Base-by-base conservation (phyloP, 2,113 vertebrate species). In the Forbesichthys agassizii region DNA sequence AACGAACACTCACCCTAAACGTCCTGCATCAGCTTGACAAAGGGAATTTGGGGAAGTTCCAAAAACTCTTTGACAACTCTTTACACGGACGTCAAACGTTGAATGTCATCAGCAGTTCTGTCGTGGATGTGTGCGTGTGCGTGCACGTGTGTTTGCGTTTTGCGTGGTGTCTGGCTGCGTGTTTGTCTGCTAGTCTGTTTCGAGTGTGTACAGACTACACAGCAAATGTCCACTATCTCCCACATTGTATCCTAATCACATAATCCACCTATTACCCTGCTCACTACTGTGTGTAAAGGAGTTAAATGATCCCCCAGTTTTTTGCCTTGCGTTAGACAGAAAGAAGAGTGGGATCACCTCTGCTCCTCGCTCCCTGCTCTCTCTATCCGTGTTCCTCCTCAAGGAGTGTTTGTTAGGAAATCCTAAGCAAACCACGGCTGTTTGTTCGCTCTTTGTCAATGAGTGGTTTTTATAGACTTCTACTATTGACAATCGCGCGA, bases 401-500 rank as follows among this genome's bases (percentile, higher is more conserved):
- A 78, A 80, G 69, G 72, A 89, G 88, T 92, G 90, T 93, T 93
- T 94, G 92, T 92, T 87, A 90, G 92, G 92, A 93, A 92, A 93
- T 92, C 92, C 92, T 92, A 88, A 92, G 90, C 91, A 92, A 93
- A 92, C 91, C 71, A 48, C 27, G 54, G 83, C 87, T 93, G 89
- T 93, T 93, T 94, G 93, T 92, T 88, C 92, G 86, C 83, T 84
- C 86, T 92, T 94, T 94, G 92, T 94, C 89, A 81, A 87, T 69
- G 82, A 83, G 72, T 66, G 77, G 67, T 90, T 93, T 92, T 93
- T 93, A 93, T 93, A 92, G 92, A 94, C 90, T 92, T 90, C 83
- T 81, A 83, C 89, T 93, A 87, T 93, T 93, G 92, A 93, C 91
- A 91, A 90, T 90, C 73, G 81, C 79, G 65, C 86, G 81, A 86